Percentiles rank a stretch among this genome's conserved stretches.
Evolutionary conservation across 1,140 invertebrate species (phyloP).

Genomic region (Dendrolimus punctatus): DNA sequence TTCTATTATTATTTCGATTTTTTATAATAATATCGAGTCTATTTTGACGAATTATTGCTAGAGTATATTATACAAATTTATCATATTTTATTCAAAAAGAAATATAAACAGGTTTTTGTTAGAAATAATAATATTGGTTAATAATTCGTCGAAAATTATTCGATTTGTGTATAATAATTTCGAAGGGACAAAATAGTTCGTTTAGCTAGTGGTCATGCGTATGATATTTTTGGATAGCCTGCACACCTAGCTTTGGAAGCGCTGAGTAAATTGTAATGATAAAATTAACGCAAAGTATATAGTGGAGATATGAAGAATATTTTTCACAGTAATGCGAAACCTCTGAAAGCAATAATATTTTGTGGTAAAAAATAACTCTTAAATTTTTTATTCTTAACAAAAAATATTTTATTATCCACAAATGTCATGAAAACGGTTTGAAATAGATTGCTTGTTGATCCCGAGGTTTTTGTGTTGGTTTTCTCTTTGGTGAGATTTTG

Average conservation of each 20-base stretch:
- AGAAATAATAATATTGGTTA: too few relatives aligned
- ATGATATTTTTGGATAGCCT: slow-evolving; percentile 63
- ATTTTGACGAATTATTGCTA: too few relatives aligned
- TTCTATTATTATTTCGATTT: slow-evolving; percentile 48
- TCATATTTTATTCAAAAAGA: too few relatives aligned
- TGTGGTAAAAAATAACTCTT: slow-evolving; percentile 55
- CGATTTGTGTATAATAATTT: slow-evolving; percentile 3
- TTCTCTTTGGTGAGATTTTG: slow-evolving; percentile 2
- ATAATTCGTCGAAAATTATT: not conserved
- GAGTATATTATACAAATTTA: too few relatives aligned
- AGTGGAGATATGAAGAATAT: slow-evolving; percentile 38
- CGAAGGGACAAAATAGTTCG: slow-evolving; percentile 46
- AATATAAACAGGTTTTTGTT: too few relatives aligned
- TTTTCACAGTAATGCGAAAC: slow-evolving; percentile 59
- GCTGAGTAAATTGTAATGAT: slow-evolving; percentile 35
- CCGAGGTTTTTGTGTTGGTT: slow-evolving; percentile 41
- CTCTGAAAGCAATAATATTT: slow-evolving; percentile 69
- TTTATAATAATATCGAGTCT: too few relatives aligned
- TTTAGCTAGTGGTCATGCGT: slow-evolving; percentile 68
- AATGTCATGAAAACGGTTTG: slow-evolving; percentile 51
- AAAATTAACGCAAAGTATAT: slow-evolving; percentile 22
- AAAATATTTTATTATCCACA: slow-evolving; percentile 65
- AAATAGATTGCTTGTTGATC: slow-evolving; percentile 59
- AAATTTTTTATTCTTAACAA: slow-evolving; percentile 46
- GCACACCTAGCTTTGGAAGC: slow-evolving; percentile 59